Conservation (phyloP, 2,113 vertebrate genomes). For the Raphicerus campestris region DNA sequence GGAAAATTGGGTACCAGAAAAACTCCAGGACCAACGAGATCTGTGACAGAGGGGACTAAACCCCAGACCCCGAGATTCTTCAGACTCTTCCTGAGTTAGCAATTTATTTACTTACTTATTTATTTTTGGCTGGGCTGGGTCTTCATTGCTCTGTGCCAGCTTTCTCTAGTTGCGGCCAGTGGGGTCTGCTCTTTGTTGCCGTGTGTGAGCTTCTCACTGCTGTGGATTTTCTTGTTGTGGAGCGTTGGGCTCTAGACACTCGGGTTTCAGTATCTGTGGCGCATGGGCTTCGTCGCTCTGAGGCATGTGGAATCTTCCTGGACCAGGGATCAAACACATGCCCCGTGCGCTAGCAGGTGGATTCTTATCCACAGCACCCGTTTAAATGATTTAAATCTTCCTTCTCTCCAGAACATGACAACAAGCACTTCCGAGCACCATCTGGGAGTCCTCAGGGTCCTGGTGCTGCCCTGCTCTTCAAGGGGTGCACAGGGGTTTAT, state of each 20-base stretch:
- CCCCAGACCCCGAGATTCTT: too few relatives aligned
- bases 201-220: fast-evolving
- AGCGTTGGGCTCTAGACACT: not conserved
- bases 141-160: not conserved
- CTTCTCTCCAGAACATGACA: not conserved
- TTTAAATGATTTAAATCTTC: not conserved
- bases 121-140: not conserved
- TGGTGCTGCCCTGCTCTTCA: not conserved
- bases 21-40: not conserved
- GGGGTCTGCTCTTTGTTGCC: fast-evolving
- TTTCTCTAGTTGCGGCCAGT: not conserved
- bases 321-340: not conserved
- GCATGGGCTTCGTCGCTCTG: not conserved
- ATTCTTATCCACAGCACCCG: not conserved
- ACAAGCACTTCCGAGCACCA: fast-evolving
- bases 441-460: too few relatives aligned
- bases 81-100: not conserved
- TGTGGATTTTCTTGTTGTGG: not conserved
- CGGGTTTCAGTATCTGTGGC: not conserved
- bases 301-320: not conserved
- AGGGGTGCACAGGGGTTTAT: too few relatives aligned
- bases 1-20: not conserved
- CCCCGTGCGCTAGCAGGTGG: fast-evolving
- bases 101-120: not conserved
- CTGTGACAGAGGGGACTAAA: not conserved